Percentiles rank a stretch among this genome's conserved stretches.
Evolutionary conservation across 2,797 vertebrate species (phyloP).

Genomic region (Myotis findleyi): DNA sequence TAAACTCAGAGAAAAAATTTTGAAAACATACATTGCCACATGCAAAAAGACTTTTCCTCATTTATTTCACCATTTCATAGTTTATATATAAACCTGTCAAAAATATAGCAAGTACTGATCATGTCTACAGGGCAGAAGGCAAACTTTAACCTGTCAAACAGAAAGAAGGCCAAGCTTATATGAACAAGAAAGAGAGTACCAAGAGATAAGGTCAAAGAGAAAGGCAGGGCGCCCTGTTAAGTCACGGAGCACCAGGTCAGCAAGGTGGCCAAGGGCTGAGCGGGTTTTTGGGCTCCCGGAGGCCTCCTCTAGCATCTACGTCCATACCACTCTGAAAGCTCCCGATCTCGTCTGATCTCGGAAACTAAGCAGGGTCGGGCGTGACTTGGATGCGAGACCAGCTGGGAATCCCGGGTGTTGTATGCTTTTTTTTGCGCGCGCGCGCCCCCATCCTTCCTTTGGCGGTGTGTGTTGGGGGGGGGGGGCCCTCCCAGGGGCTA

Average conservation of each 20-base stretch:
- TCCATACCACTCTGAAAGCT: no score
- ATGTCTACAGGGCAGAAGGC: not conserved
- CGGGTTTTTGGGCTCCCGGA: no score
- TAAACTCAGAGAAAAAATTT: constrained; percentile 20
- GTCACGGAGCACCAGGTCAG: not conserved
- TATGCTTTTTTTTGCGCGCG: no score
- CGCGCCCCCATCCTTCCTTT: no score
- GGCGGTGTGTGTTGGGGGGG: no score
- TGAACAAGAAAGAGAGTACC: not conserved
- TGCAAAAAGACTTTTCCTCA: constrained; percentile 38
- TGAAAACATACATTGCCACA: constrained; percentile 45
- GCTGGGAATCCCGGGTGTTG: no score
- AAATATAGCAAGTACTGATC: not conserved
- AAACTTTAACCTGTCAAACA: constrained; percentile 19
- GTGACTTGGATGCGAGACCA: no score
- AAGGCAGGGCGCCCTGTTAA: not conserved
- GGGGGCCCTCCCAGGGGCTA: no score
- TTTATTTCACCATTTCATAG: constrained; percentile 28
- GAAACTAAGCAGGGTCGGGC: no score
- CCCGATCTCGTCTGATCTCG: no score
- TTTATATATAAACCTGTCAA: constrained; percentile 12
- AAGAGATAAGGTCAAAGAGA: not conserved
- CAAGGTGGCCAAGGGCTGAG: no score
- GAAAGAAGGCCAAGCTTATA: not conserved
- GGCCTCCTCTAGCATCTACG: no score